Evolutionary conservation across 2,888 invertebrate genomes (phyloP).

Genomic region (Anodontia alba): DNA sequence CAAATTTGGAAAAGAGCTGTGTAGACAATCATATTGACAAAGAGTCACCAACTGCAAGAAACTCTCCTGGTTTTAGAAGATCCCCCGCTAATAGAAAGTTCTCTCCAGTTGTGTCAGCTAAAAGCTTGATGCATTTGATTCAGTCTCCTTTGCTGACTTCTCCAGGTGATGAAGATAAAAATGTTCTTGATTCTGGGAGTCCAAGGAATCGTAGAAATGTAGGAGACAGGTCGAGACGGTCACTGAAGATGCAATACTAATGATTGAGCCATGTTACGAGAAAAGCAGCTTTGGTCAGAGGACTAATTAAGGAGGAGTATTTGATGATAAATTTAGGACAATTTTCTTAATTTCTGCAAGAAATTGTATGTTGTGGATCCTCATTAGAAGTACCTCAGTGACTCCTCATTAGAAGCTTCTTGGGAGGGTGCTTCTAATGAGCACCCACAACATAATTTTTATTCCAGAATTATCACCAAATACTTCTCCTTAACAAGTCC

Average conservation of each 20-base stretch:
- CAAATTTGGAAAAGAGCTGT: neutral
- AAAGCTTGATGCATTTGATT: conserved; percentile 75
- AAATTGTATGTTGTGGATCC: too few relatives aligned
- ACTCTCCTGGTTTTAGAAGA: neutral
- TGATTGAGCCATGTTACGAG: too few relatives aligned
- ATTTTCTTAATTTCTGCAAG: too few relatives aligned
- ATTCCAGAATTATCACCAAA: too few relatives aligned
- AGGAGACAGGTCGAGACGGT: conserved; percentile 57
- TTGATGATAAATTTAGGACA: too few relatives aligned
- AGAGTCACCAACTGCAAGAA: neutral
- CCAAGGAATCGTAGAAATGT: conserved; percentile 33
- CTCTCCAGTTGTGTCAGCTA: conserved; percentile 74
- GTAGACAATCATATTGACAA: neutral
- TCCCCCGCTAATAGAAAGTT: conserved; percentile 65
- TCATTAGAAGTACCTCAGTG: too few relatives aligned
- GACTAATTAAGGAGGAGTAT: too few relatives aligned
- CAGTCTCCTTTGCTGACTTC: conserved; percentile 73
- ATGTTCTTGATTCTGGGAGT: conserved; percentile 19
- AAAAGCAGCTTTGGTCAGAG: too few relatives aligned
- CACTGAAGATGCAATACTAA: conserved; percentile 63
- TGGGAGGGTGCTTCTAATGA: too few relatives aligned
- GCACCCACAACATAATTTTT: too few relatives aligned
- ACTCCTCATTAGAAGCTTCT: too few relatives aligned
- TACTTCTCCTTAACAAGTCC: too few relatives aligned
- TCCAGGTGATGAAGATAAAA: conserved; percentile 16